Base-by-base conservation (phyloP, 2,797 vertebrate species). In the Eulemur mongoz region DNA sequence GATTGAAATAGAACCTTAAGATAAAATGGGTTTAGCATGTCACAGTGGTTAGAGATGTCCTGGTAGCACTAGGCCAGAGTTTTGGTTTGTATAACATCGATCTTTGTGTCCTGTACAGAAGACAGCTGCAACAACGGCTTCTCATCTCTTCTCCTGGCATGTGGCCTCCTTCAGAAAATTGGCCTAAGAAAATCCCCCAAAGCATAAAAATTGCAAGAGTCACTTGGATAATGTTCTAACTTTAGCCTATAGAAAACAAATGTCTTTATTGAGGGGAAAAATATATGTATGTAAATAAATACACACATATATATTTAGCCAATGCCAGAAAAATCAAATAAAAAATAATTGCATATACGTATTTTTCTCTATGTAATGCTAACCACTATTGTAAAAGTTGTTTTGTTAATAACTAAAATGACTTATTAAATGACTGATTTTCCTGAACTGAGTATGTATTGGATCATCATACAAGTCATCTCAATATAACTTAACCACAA, bases 371-470 rank as follows among this genome's bases (percentile, higher is more conserved):
- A 35, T 35, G 38, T 73, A 32, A 96, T 9, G 14, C 18, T 88
- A 79, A 78, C 27, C 38, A 9, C 27, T 25, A 61, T 35, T 79
- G 6, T 67, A 38, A 54, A 27, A 86, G 6, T 23, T 70, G 5
- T 83, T 83, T 80, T 87, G 52, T 67, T 25, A 79, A 73, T 82
- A 86, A 78, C 40, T 78, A 73, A 69, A 76, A 67, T 65, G 48
- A 63, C 5, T n/a, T 4, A 69, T 70, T 90, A 65, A 92, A 43
- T 65, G 17, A 52, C 9, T 43, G 69, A 67, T 48, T 89, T 80
- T 43, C 27, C 35, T 63, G 7, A 80, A 57, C 20, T 65, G 8
- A 72, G 4, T n/a, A 5, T 82, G 4, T 83, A 48, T 25, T 83
- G 8, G 27, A 32, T 52, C 69, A 65, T 88, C 4, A 17, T 30